phyloP scores from a whole-genome alignment of 2,888 invertebrate species.

The Lissocephala sabroskyi region DNA sequence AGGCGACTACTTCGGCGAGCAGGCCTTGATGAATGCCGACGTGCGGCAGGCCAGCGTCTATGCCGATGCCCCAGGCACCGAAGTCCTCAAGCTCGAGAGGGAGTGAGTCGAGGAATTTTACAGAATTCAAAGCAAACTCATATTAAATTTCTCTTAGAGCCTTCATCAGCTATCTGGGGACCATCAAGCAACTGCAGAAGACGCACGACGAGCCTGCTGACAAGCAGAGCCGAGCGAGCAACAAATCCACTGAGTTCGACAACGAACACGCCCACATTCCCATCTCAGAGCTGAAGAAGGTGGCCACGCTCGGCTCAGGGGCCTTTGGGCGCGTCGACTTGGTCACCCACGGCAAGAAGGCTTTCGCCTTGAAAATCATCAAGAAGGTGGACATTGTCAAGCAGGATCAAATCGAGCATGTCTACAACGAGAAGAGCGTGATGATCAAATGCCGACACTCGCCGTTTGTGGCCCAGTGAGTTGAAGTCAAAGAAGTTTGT shows the following conservation, averaged over 20 bases:
- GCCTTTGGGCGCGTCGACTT: slow-evolving; percentile 93
- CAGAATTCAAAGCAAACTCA: neutral
- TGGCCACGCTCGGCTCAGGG: slow-evolving; percentile 92
- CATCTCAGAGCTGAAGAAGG: slow-evolving; percentile 84
- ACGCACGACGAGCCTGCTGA: slow-evolving; percentile 46
- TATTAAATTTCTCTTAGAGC: slow-evolving; percentile 74
- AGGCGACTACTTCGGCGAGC: slow-evolving; percentile 92
- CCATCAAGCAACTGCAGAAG: slow-evolving; percentile 73
- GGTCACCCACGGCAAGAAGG: slow-evolving; percentile 75
- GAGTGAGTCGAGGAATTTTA: slow-evolving; percentile 75
- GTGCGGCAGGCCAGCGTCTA: slow-evolving; percentile 92
- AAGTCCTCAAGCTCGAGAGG: slow-evolving; percentile 90
- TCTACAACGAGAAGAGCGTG: slow-evolving; percentile 89
- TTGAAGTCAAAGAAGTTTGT: neutral
- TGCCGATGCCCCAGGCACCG: slow-evolving; percentile 86
- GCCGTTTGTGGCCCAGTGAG: slow-evolving; percentile 85
- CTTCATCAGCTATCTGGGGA: slow-evolving; percentile 89
- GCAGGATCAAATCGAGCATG: slow-evolving; percentile 91
- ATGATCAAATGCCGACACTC: slow-evolving; percentile 83
- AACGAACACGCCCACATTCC: slow-evolving; percentile 80
- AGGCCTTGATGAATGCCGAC: slow-evolving; percentile 88
- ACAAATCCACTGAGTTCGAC: slow-evolving; percentile 58
- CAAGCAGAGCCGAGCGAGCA: slow-evolving; percentile 37
- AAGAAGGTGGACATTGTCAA: slow-evolving; percentile 92
- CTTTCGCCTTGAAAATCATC: slow-evolving; percentile 89